A percentile compares a stretch with the other conserved stretches of the same genome.
Conservation (phyloP, 2,888 invertebrate genomes). For the Mechanitis messenoides region DNA sequence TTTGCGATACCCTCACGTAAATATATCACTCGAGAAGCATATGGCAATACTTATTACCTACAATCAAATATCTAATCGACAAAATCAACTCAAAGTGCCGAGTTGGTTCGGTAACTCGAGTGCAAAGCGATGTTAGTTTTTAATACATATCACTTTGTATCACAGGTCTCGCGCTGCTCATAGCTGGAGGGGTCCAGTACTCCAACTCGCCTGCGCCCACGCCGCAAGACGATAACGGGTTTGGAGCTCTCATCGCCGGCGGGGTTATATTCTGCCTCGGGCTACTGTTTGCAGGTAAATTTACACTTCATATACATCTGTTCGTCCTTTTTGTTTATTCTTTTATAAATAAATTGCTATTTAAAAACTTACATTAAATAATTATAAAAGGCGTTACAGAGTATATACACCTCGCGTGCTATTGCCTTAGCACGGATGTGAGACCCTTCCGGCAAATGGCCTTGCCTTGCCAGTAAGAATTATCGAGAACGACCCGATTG, state of each 20-base stretch:
- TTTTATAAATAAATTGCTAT: too few relatives aligned
- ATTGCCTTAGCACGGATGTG: background rate
- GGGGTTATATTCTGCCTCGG: slow-evolving; percentile 79
- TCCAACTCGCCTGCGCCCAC: slow-evolving; percentile 59
- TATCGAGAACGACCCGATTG: too few relatives aligned
- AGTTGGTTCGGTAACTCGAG: too few relatives aligned
- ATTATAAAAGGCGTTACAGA: too few relatives aligned
- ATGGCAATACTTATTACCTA: too few relatives aligned
- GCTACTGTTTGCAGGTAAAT: slow-evolving; percentile 76
- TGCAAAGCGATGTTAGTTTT: background rate
- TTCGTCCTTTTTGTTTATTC: too few relatives aligned
- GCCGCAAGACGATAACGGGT: slow-evolving; percentile 55
- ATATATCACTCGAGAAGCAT: too few relatives aligned
- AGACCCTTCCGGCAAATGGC: slow-evolving; percentile 8
- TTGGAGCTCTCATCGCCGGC: slow-evolving; percentile 79
- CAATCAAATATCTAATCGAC: too few relatives aligned
- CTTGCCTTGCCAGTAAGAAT: slow-evolving; percentile 3
- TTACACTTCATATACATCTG: background rate
- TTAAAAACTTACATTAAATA: too few relatives aligned
- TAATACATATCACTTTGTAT: slow-evolving; percentile 26
- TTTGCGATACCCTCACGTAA: too few relatives aligned
- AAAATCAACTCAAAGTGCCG: too few relatives aligned
- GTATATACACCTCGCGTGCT: background rate
- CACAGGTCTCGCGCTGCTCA: slow-evolving; percentile 77
- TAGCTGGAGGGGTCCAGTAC: slow-evolving; percentile 79